Evolutionary conservation across 2,113 vertebrate genomes (phyloP).

Genomic region (Ranitomeya imitator): DNA sequence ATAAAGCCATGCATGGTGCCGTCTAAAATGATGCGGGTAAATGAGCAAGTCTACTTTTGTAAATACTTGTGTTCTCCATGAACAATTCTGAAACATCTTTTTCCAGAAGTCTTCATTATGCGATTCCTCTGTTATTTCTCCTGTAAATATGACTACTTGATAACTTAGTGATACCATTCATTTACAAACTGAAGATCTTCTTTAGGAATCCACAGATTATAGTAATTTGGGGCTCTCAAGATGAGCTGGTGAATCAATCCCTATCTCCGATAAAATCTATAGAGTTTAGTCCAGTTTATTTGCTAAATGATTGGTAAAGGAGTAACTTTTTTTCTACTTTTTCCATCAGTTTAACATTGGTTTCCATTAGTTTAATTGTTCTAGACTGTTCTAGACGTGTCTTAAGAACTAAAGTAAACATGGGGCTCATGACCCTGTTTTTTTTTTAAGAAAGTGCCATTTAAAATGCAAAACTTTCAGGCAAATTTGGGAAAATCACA

Average conservation of each 20-base stretch:
- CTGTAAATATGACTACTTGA: not conserved
- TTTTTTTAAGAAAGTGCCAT: not conserved
- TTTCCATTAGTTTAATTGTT: not conserved
- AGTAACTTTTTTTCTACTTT: not conserved
- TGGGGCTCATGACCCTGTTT: not conserved
- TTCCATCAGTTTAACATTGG: not conserved
- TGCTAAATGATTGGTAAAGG: not conserved
- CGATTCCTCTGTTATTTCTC: not conserved
- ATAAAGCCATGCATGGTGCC: not conserved
- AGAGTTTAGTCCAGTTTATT: not conserved
- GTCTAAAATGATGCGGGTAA: not conserved
- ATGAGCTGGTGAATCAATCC: not conserved
- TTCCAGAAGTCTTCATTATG: not conserved
- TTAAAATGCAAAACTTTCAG: not conserved
- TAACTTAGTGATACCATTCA: not conserved
- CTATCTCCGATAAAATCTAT: not conserved
- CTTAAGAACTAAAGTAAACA: not conserved
- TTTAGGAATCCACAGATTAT: not conserved
- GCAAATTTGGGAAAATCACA: not conserved
- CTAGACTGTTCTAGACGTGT: not conserved
- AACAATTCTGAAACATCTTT: not conserved
- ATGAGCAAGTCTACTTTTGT: not conserved
- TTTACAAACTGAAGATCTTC: not conserved
- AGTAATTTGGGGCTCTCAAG: not conserved
- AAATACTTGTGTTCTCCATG: not conserved